A percentile compares a stretch with the other conserved stretches of the same genome.
phyloP scores from a whole-genome alignment of 2,797 vertebrate genomes.

The Etheostoma perlongum region DNA sequence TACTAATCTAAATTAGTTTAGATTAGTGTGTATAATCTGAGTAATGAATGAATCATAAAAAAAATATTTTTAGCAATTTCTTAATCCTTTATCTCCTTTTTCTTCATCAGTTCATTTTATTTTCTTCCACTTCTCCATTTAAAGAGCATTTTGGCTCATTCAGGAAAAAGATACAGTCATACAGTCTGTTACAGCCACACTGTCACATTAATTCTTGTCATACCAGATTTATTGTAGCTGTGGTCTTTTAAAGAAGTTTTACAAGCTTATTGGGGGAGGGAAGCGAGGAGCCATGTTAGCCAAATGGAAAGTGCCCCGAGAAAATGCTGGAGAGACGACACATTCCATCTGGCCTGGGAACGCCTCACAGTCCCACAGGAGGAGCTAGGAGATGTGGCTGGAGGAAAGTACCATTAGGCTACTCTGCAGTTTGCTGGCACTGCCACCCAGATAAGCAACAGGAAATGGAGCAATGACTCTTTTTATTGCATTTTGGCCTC shows the following conservation, averaged over 20 bases:
- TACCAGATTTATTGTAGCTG: not conserved
- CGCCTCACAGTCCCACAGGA: constrained; percentile 52
- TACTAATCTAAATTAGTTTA: not conserved
- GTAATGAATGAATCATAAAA: constrained; percentile 7
- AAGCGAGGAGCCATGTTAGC: constrained; percentile 18
- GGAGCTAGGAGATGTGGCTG: constrained; percentile 46
- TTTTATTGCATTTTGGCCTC: constrained; percentile 4
- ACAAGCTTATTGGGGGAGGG: not conserved
- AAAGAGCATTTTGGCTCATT: constrained; percentile 1
- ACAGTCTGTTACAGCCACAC: too few species aligned
- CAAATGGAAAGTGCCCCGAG: constrained; percentile 53
- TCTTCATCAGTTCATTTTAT: not conserved
- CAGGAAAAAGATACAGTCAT: not conserved
- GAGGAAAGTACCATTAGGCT: constrained; percentile 32
- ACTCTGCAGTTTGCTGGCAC: constrained; percentile 28
- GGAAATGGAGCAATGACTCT: constrained; percentile 21
- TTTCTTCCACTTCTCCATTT: not conserved
- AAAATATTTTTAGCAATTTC: not conserved
- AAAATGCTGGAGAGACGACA: constrained; percentile 56
- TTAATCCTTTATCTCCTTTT: not conserved
- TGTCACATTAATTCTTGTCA: not conserved
- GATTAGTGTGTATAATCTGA: not conserved
- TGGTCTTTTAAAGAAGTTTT: not conserved
- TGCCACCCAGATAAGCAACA: constrained; percentile 50
- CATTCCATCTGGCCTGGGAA: constrained; percentile 69